phyloP scores from a whole-genome alignment of 2,888 invertebrate genomes.

The Aphrophora alni region DNA sequence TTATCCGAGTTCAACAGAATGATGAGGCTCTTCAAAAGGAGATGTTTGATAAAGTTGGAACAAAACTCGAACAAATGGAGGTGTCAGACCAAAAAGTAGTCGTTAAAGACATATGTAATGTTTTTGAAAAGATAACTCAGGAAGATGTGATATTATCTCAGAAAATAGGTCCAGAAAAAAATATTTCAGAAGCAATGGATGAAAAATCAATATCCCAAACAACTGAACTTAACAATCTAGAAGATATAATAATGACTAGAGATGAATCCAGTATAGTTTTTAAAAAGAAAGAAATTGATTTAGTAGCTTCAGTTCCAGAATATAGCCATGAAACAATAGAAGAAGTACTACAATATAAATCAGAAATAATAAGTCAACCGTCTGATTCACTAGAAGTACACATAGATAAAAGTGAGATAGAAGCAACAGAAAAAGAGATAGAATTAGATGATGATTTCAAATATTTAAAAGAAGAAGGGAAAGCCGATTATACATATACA shows the following conservation, averaged over 20 bases:
- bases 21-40: neutral
- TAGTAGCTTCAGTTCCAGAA: neutral
- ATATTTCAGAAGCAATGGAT: neutral
- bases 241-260: neutral
- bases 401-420: slow-evolving; percentile 61
- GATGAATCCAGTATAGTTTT: neutral
- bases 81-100: neutral
- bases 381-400: slow-evolving; percentile 61
- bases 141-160: neutral
- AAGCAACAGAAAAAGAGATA: slow-evolving; percentile 60
- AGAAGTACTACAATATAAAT: slow-evolving; percentile 53
- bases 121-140: slow-evolving; percentile 19
- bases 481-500: slow-evolving; percentile 50
- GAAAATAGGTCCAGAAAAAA: neutral
- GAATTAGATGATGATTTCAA: slow-evolving; percentile 58
- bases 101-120: slow-evolving; percentile 16
- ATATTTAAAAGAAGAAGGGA: slow-evolving; percentile 54
- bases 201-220: neutral
- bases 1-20: slow-evolving; percentile 14
- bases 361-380: slow-evolving; percentile 56
- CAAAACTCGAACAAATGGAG: neutral
- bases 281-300: slow-evolving; percentile 24
- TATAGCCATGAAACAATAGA: slow-evolving; percentile 16
- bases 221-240: neutral
- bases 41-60: neutral